phyloP scores from a whole-genome alignment of 2,113 vertebrate species.

The Sinocyclocheilus anophthalmus region DNA sequence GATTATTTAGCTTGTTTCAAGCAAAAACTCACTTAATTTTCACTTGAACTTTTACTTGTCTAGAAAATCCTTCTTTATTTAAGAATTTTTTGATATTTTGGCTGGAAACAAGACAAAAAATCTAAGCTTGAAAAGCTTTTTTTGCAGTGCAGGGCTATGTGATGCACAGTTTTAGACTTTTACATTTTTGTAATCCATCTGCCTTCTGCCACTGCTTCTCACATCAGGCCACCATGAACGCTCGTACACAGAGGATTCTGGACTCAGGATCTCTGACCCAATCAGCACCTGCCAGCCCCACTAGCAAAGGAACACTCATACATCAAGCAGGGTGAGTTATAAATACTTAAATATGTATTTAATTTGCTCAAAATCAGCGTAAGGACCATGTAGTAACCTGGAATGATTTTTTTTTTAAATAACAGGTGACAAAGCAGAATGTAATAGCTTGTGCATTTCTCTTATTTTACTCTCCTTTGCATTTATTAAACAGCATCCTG shows the following conservation, averaged over 20 bases:
- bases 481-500: neutral
- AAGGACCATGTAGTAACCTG: neutral
- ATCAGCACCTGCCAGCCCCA: slow-evolving; percentile 95
- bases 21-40: too few relatives aligned
- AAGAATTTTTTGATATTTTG: too few relatives aligned
- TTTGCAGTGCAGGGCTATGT: neutral
- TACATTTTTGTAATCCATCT: neutral
- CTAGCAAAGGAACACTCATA: slow-evolving; percentile 96
- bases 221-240: slow-evolving; percentile 85
- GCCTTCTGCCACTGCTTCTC: neutral
- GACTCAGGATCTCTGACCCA: slow-evolving; percentile 90
- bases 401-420: neutral
- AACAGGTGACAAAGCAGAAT: neutral
- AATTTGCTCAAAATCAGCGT: neutral
- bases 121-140: too few relatives aligned
- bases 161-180: neutral
- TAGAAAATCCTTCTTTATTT: too few relatives aligned
- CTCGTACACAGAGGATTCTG: slow-evolving; percentile 92
- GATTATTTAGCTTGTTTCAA: too few relatives aligned
- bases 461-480: slow-evolving; percentile 9
- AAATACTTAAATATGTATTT: slow-evolving; percentile 17
- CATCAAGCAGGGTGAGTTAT: slow-evolving; percentile 91
- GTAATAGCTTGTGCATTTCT: neutral
- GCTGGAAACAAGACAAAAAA: too few relatives aligned
- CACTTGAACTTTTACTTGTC: too few relatives aligned